Evolutionary conservation across 1,140 invertebrate genomes (phyloP).

Genomic region (Sinella curviseta): DNA sequence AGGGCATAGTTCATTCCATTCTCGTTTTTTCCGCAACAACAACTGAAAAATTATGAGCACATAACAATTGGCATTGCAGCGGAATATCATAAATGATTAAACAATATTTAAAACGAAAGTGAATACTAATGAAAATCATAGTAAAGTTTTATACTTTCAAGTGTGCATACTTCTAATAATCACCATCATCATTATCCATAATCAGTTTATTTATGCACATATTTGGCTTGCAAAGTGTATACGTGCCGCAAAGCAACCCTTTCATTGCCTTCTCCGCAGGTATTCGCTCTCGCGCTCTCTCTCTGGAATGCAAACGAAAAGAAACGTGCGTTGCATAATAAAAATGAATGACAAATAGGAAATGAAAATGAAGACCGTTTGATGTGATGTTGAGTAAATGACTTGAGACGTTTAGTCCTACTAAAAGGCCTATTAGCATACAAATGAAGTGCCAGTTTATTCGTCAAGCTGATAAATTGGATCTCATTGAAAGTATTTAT

Average conservation of each 20-base stretch:
- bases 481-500: background rate
- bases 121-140: too few species aligned
- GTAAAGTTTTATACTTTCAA: too few species aligned
- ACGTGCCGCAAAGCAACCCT: background rate
- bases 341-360: background rate
- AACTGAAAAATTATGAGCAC: too few species aligned
- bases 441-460: background rate
- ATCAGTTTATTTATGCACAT: too few species aligned
- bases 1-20: too few species aligned
- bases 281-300: too few species aligned
- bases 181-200: too few species aligned
- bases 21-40: too few species aligned
- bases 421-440: constrained; percentile 19
- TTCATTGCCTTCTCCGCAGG: background rate
- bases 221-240: background rate
- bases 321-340: constrained; percentile 8
- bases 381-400: background rate
- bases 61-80: too few species aligned
- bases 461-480: constrained; percentile 8
- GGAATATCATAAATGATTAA: too few species aligned
- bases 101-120: too few species aligned
- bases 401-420: background rate
- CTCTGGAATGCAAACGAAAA: background rate
- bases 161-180: too few species aligned
- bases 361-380: background rate